phyloP scores from a whole-genome alignment of 2,113 vertebrate genomes.

The Calidris pugnax region DNA sequence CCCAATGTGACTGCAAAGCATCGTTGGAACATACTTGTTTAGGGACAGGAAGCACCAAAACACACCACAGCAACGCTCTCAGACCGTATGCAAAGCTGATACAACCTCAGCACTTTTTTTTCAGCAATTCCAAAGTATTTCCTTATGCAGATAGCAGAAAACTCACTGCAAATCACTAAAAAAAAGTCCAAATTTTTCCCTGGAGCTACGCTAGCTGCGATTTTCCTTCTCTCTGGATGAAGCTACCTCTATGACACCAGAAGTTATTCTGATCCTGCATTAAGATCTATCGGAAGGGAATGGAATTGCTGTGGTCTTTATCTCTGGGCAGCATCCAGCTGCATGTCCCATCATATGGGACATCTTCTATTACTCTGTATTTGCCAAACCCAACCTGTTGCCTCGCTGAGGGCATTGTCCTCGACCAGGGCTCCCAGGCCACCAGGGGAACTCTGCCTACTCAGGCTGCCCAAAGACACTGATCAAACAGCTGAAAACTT shows the following conservation, averaged over 20 bases:
- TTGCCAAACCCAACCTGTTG: not conserved
- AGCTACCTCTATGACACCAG: not conserved
- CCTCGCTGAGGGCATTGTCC: fast-evolving
- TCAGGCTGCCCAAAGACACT: not conserved
- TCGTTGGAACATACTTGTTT: not conserved
- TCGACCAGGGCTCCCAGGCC: not conserved
- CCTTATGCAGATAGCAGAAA: not conserved
- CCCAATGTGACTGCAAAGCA: not conserved
- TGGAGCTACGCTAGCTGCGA: not conserved
- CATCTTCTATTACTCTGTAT: not conserved
- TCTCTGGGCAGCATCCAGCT: not conserved
- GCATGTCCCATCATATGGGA: fast-evolving
- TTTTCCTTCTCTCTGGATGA: not conserved
- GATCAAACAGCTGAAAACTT: not conserved
- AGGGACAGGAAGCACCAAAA: not conserved
- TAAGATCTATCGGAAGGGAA: not conserved
- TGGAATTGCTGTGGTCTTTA: not conserved
- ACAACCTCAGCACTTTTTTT: not conserved
- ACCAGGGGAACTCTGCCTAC: not conserved
- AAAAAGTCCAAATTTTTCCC: not conserved
- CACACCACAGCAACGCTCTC: not conserved
- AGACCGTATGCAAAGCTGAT: not conserved
- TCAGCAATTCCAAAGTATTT: not conserved
- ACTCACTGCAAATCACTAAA: not conserved
- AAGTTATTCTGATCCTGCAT: not conserved